These are phyloP conservation scores for Agriotes lineatus DNA, from an alignment of 2,888 invertebrate species.

Conservation along the genomic window DNA sequence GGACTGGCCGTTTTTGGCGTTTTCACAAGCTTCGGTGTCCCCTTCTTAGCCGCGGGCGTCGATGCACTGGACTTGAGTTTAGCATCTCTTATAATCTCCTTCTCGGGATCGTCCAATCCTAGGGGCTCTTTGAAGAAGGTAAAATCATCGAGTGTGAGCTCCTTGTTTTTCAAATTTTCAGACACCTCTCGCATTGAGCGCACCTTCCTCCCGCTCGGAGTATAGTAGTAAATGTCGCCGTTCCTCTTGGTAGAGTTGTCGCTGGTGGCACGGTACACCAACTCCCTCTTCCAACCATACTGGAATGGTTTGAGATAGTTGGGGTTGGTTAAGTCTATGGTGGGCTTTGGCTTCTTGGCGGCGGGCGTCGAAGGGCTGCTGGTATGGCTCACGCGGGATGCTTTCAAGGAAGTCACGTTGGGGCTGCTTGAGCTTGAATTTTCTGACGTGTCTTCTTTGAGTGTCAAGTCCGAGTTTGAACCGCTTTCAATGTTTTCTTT, in stretches of 20 bases:
- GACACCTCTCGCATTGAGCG: conserved; percentile 82
- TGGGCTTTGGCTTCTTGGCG: conserved; percentile 56
- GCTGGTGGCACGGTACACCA: conserved; percentile 77
- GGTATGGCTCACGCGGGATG: conserved; percentile 31
- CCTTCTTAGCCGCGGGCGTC: conserved; percentile 49
- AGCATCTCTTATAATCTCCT: conserved; percentile 82
- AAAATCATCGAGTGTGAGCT: conserved; percentile 82
- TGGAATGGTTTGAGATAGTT: conserved; percentile 71
- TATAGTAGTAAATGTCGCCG: conserved; percentile 88
- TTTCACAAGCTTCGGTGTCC: conserved; percentile 52
- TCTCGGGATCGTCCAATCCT: conserved; percentile 79
- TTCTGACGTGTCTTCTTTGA: conserved; percentile 42
- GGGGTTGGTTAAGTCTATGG: conserved; percentile 66
- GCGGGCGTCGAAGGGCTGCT: conserved; percentile 44
- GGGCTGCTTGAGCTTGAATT: conserved; percentile 38
- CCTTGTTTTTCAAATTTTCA: conserved; percentile 65
- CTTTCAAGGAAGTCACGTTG: conserved; percentile 25
- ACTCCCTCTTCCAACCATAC: conserved; percentile 83
- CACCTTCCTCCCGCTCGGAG: conserved; percentile 83
- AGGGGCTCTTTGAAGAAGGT: conserved; percentile 86
- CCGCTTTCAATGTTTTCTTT: conserved; percentile 37
- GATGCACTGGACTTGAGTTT: conserved; percentile 58
- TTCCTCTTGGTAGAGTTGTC: conserved; percentile 68
- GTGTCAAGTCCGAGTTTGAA: conserved; percentile 36
- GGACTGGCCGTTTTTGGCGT: conserved; percentile 58